Evolutionary conservation across 2,888 invertebrate genomes (phyloP), one percentile per base, ranked within the genome.

Genomic region (Leucophora obtusa): DNA sequence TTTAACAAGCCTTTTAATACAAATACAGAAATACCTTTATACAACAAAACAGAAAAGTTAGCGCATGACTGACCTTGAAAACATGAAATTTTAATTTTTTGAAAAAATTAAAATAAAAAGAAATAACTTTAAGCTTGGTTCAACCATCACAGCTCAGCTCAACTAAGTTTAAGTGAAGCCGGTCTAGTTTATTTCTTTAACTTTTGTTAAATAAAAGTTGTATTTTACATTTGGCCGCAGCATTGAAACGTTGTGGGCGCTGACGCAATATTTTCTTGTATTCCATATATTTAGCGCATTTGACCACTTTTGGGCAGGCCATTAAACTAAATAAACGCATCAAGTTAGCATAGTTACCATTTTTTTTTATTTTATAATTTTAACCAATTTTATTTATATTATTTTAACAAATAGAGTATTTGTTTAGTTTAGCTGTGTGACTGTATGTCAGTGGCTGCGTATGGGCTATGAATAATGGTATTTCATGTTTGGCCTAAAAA

Each of bases 31-130:
- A 8, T 14, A 35, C 35, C 6, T 21, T 10, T 21, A 5, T 24
- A 35, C 59, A 65, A 38, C 18, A 47, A 38, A 68, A 62, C n/a
- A 63, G 35, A 59, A 54, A 62, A 62, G 21, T 78, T 33, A 79
- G 59, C 71, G 58, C 56, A 71, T 35, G 66, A 38, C 43, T 75
- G 71, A 72, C 79, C 71, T 72, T 80, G 79, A 75, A 75, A 80
- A 74, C 18, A 69, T 59, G 18, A 74, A 79, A 74, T 35, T 62
- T 66, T 50, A 51, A 66, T 66, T 43, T 43, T 72, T 72, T 1
- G 38, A 77, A 53, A 15, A 33, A 53, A 38, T 15, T 14, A 33
- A 53, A 38, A n/a, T 17, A 43, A 14, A 58, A 58, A 17, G 33
- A 38, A 70, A 33, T n/a, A 59, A 33, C n/a, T 43, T 58, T 35